phyloP scores from a whole-genome alignment of 2,113 vertebrate species.

The Accipiter cooperii region DNA sequence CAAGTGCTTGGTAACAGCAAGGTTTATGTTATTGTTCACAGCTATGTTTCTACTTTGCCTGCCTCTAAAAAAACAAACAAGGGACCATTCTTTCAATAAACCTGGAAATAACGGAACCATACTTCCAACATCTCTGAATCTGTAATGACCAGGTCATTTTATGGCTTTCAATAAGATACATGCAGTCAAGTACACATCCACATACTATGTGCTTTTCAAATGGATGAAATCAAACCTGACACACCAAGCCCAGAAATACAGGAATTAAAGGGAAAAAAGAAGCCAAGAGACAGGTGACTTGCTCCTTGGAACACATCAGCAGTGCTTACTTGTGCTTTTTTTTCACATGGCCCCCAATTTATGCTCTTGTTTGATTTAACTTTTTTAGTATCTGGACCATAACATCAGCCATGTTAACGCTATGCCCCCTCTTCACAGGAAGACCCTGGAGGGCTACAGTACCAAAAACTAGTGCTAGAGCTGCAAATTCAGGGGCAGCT shows the following conservation, averaged over 20 bases:
- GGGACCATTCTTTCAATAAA: not conserved
- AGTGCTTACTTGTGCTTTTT: not conserved
- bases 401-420: not conserved
- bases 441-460: not conserved
- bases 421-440: not conserved
- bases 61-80: conserved; percentile 19
- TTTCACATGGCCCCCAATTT: not conserved
- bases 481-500: not conserved
- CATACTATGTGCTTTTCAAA: not conserved
- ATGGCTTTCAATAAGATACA: not conserved
- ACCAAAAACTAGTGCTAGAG: not conserved
- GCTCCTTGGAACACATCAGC: not conserved
- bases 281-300: not conserved
- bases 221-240: not conserved
- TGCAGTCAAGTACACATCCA: not conserved
- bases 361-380: not conserved
- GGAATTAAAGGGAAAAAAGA: not conserved
- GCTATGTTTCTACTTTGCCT: not conserved
- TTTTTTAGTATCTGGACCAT: not conserved
- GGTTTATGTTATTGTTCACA: conserved; percentile 7
- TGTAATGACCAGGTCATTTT: not conserved
- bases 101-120: not conserved
- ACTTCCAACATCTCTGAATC: not conserved
- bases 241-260: not conserved
- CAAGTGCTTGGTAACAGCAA: not conserved